These are phyloP conservation scores for Meriones psammophilus DNA, from an alignment of 2,797 vertebrate species.

Conservation along the genomic window DNA sequence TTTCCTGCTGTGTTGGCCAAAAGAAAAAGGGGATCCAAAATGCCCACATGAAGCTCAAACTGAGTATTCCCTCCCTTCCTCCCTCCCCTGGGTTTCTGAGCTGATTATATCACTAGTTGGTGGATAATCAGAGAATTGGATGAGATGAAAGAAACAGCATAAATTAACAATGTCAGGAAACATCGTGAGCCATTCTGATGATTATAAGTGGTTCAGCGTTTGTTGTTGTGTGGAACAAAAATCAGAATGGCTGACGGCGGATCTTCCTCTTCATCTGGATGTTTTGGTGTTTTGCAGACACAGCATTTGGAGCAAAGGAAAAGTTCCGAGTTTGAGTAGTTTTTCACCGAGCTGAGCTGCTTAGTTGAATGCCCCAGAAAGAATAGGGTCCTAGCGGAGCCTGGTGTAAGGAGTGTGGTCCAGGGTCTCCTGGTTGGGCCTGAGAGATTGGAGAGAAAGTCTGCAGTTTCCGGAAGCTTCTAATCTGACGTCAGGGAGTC, in stretches of 20 bases:
- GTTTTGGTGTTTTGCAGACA: neutral
- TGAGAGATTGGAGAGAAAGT: neutral
- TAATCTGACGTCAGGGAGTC: neutral
- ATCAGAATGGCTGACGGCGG: conserved; percentile 9
- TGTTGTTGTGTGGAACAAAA: conserved; percentile 3
- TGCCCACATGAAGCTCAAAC: neutral
- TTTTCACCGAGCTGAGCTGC: neutral
- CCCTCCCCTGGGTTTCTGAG: neutral
- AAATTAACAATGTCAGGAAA: conserved; percentile 13
- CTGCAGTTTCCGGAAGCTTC: neutral
- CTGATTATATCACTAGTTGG: neutral
- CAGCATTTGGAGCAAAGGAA: neutral
- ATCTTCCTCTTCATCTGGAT: neutral
- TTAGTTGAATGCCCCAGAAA: neutral
- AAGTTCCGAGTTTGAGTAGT: conserved; percentile 4
- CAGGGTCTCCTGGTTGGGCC: neutral
- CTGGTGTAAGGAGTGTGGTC: too few relatives aligned
- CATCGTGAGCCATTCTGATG: rapidly evolving
- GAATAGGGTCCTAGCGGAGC: neutral
- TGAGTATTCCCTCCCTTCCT: neutral
- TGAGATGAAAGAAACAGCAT: neutral
- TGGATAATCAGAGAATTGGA: conserved; percentile 14
- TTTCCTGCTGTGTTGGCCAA: neutral
- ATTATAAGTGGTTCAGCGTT: neutral
- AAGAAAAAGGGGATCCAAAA: conserved; percentile 6